Evolutionary conservation across 2,888 invertebrate genomes (phyloP), one percentile per base, ranked within the genome.

Genomic region (Dromius quadrimaculatus): DNA sequence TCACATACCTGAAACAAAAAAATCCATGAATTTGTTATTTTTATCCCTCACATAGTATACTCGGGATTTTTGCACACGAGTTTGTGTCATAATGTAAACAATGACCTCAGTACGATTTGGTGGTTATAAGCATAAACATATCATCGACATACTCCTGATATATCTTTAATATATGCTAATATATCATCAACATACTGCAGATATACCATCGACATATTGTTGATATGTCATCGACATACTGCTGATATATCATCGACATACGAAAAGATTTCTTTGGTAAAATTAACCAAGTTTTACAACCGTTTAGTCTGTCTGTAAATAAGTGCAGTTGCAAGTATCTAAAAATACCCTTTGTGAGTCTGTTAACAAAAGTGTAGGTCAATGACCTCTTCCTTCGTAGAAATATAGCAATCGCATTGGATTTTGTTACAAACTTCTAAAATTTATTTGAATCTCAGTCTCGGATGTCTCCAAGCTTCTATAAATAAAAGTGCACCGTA

Each of bases 1-100:
- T 3, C 22, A 41, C 61, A 11, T 61, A 61, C 61, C 61, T 61
- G 61, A 11, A 61, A 61, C 61, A 61, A 61, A 61, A 20, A 19
- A 22, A 19, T 1, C 4, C 6, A 61, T 61, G 19, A 61, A 15
- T 43, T 43, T 43, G 13, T n/a, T 43, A n/a, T n/a, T n/a, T n/a
- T 11, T 4, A 36, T 11, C 36, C n/a, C 3, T 11, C 1, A 36
- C 13, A 11, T 36, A 13, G 2, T 36, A 36, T 4, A 36, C 4
- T 2, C 13, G 2, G n/a, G n/a, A 36, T 36, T 36, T 36, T 4
- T 36, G 13, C 4, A 36, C 36, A 4, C 13, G n/a, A 36, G 36
- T n/a, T n/a, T n/a, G n/a, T n/a, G n/a, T n/a, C n/a, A n/a, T n/a
- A n/a, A n/a, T n/a, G n/a, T n/a, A n/a, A n/a, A n/a, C n/a, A n/a